Base-by-base conservation (phyloP, 2,797 vertebrate species). In the Crocidura indochinensis region DNA sequence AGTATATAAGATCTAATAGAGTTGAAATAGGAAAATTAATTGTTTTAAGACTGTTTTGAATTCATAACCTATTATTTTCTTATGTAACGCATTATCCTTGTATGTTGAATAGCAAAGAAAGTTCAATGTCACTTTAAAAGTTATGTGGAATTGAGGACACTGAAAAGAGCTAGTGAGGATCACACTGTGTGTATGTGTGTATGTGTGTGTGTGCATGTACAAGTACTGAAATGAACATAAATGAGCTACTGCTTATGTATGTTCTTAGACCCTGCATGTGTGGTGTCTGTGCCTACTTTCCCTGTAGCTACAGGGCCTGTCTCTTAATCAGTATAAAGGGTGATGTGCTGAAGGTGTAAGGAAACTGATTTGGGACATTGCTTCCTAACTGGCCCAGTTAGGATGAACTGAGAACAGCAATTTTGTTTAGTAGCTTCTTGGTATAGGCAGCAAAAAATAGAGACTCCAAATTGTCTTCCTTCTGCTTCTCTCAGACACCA, bases 391-490 rank as follows among this genome's bases (percentile, higher is more conserved):
- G 91, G 78, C 51, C 19, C 46, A 22, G 9, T 20, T n/a, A n/a
- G 49, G 81, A 72, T n/a, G 38, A 85, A 44, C 65, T 31, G 46
- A 85, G 68, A 94, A 74, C 47, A 64, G 46, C 56, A 69, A 82
- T 73, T 92, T 56, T 78, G 8, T 67, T 88, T 73, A 82, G 69
- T 1, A 47, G 31, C 31, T 60, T 84, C 76, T 67, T 84, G 56
- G 56, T 38, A 72, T 89, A 27, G 8, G 51, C n/a, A 78, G 12
- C 49, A 84, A 65, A 26, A 60, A 26, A 56, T 26, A 29, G 44
- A 27, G 14, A 44, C 51, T 44, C 26, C 65, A 38, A 81, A 38
- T 24, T 26, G 0, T 9, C 49, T 10, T n/a, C 46, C 29, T 65
- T 22, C 31, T 87, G 6, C 27, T 22, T 71, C 29, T 53, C 46